phyloP scores from a whole-genome alignment of 2,113 vertebrate genomes.

The Macquaria australasica region DNA sequence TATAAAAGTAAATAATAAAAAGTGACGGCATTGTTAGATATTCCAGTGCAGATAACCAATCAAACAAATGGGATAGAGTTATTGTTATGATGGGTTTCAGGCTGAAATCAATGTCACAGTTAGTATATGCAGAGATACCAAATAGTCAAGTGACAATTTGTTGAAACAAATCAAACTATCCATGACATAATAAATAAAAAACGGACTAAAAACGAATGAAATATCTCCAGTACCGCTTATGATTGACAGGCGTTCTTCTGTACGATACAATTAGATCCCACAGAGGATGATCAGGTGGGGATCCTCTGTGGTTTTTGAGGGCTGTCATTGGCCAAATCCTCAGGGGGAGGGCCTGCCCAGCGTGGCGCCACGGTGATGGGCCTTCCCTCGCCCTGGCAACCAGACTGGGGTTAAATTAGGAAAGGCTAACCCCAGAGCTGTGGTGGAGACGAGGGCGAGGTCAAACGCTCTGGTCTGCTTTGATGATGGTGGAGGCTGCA shows the following conservation, averaged over 20 bases:
- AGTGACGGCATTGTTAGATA: not conserved
- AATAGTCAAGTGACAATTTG: not conserved
- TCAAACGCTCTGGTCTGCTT: conserved; percentile 75
- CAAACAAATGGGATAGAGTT: not conserved
- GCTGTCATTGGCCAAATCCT: conserved; percentile 58
- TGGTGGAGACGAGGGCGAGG: conserved; percentile 76
- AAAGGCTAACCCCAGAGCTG: conserved; percentile 76
- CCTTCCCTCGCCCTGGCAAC: conserved; percentile 60
- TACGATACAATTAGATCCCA: conserved; percentile 26
- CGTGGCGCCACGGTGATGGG: conserved; percentile 62
- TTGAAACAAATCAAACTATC: not conserved
- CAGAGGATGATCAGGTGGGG: conserved; percentile 60
- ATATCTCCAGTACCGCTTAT: not conserved
- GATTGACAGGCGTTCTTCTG: conserved; percentile 25
- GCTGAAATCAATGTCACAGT: not conserved
- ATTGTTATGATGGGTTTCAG: not conserved
- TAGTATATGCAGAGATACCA: not conserved
- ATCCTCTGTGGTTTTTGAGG: conserved; percentile 62
- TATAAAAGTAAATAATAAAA: too few relatives aligned
- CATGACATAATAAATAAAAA: not conserved
- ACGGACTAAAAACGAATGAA: not conserved
- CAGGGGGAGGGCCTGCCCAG: conserved; percentile 72
- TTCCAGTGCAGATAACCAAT: not conserved
- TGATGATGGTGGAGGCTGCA: conserved; percentile 71
- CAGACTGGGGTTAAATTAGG: conserved; percentile 78